Conservation (phyloP, 2,113 vertebrate genomes). For the Hemiprocne comata region DNA sequence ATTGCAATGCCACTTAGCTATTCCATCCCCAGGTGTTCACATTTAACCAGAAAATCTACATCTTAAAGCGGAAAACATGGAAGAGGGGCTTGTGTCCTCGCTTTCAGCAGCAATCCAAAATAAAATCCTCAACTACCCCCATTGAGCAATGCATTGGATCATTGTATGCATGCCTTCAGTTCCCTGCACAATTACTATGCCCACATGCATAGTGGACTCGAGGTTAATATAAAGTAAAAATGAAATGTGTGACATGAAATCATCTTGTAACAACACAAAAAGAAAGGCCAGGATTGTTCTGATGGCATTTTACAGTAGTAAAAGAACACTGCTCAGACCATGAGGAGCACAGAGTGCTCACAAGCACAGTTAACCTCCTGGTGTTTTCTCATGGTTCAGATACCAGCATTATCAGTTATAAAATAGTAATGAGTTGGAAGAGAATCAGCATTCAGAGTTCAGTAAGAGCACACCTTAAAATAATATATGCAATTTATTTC, state of each 20-base stretch:
- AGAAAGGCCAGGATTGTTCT: not conserved
- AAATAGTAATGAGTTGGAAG: slow-evolving; percentile 2
- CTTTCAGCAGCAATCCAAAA: not conserved
- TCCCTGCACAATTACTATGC: not conserved
- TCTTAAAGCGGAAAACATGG: not conserved
- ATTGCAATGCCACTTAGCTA: not conserved
- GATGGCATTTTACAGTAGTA: not conserved
- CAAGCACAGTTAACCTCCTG: not conserved
- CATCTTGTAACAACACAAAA: not conserved
- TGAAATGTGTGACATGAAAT: not conserved
- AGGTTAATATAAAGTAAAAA: not conserved
- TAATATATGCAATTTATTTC: not conserved
- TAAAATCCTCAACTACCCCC: not conserved
- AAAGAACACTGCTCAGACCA: not conserved
- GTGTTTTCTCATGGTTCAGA: not conserved
- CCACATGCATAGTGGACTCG: not conserved
- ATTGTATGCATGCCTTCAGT: not conserved
- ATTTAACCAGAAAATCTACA: not conserved
- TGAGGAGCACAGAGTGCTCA: not conserved
- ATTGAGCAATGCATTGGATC: not conserved
- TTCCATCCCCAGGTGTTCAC: not conserved
- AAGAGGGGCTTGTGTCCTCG: not conserved
- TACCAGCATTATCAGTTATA: not conserved
- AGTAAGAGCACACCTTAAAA: not conserved
- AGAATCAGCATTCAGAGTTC: not conserved